These are phyloP conservation scores for Exaiptasia diaphana DNA, from an alignment of 64 coral and sea anemone genomes.

Conservation along the genomic window DNA sequence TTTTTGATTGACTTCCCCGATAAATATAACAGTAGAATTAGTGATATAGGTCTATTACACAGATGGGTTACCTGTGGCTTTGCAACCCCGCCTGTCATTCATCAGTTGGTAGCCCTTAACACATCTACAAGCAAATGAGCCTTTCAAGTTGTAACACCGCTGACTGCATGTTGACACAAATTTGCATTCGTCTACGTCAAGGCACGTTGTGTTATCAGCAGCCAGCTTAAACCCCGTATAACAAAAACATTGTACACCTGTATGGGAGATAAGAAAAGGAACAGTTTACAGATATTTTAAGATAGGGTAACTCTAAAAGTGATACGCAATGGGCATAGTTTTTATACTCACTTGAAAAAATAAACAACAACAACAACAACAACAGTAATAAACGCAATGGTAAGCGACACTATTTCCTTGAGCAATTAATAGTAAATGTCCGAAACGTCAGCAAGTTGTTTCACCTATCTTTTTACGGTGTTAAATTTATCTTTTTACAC, in stretches of 20 bases:
- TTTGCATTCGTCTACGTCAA: slow-evolving; percentile 63
- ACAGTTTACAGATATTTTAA: neutral
- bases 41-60: neutral
- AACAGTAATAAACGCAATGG: too few relatives aligned
- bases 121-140: slow-evolving; percentile 73
- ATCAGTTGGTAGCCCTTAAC: slow-evolving; percentile 66
- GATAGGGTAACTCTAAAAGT: too few relatives aligned
- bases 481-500: too few relatives aligned
- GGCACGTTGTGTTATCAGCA: slow-evolving; percentile 47
- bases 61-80: slow-evolving; percentile 58
- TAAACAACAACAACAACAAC: too few relatives aligned
- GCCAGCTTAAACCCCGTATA: slow-evolving; percentile 36
- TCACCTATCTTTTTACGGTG: too few relatives aligned
- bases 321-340: too few relatives aligned
- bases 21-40: neutral
- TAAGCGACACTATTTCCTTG: too few relatives aligned
- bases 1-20: too few relatives aligned
- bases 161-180: slow-evolving; percentile 55
- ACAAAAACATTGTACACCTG: slow-evolving; percentile 67
- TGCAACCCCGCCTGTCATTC: slow-evolving; percentile 52
- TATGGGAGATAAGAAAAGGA: neutral
- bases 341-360: too few relatives aligned
- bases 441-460: too few relatives aligned
- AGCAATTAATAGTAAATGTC: too few relatives aligned
- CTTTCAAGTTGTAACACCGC: slow-evolving; percentile 48